phyloP scores from a whole-genome alignment of 2,113 vertebrate genomes.

The Xerus inauris region DNA sequence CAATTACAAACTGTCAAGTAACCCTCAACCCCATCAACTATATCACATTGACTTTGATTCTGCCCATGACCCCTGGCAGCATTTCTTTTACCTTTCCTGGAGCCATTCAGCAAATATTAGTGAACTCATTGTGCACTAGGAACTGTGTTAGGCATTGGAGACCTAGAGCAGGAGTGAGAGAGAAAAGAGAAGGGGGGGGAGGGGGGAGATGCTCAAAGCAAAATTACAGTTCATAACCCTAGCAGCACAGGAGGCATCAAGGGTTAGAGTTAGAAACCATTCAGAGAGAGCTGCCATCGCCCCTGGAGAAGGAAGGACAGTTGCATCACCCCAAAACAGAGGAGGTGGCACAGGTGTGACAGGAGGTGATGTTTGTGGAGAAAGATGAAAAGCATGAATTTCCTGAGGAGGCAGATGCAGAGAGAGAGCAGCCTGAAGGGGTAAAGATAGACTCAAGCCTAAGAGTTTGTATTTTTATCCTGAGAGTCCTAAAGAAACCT shows the following conservation, averaged over 20 bases:
- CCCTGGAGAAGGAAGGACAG: neutral
- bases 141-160: neutral
- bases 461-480: neutral
- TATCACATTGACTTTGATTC: neutral
- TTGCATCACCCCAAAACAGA: neutral
- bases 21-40: neutral
- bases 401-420: neutral
- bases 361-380: neutral
- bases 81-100: neutral
- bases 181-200: neutral
- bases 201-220: neutral
- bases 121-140: neutral
- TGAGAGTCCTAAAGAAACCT: neutral
- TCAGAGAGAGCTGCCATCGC: neutral
- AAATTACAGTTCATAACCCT: neutral
- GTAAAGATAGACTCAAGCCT: neutral
- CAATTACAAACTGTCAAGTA: slow-evolving; percentile 45
- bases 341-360: neutral
- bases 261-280: neutral
- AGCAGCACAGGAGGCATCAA: neutral
- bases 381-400: neutral
- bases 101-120: neutral
- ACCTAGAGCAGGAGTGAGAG: neutral
- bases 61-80: neutral
- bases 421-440: neutral